phyloP scores from a whole-genome alignment of 1,140 invertebrate species.

The Drosophila lacertosa region DNA sequence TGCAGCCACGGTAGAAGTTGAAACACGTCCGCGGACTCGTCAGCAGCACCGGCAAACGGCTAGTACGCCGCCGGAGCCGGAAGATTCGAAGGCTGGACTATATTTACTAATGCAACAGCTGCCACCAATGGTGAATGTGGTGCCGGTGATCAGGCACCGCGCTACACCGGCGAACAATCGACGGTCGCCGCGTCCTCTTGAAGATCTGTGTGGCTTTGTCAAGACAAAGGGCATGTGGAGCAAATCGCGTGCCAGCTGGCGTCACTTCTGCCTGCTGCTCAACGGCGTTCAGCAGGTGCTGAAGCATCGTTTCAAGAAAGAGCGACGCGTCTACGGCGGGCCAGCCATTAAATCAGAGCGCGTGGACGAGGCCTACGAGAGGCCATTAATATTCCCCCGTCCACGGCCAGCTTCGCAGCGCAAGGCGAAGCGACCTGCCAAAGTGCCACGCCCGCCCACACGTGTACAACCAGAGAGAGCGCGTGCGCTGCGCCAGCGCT shows the following conservation, averaged over 20 bases:
- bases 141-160: background rate
- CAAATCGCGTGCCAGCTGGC: conserved; percentile 61
- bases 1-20: background rate
- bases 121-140: conserved; percentile 39
- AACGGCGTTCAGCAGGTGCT: conserved; percentile 58
- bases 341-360: conserved; percentile 55
- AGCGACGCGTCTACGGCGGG: conserved; percentile 49
- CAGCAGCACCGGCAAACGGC: conserved; percentile 41
- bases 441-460: conserved; percentile 52
- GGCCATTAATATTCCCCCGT: conserved; percentile 49
- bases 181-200: conserved; percentile 8
- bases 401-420: conserved; percentile 33
- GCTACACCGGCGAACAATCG: background rate
- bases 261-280: conserved; percentile 54
- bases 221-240: conserved; percentile 23
- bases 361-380: conserved; percentile 45
- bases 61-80: background rate
- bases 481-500: conserved; percentile 60
- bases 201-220: conserved; percentile 40
- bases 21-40: conserved; percentile 44
- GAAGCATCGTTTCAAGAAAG: conserved; percentile 53
- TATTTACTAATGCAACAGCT: conserved; percentile 51
- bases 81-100: conserved; percentile 52
- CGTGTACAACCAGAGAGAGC: conserved; percentile 65
- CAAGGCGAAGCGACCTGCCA: conserved; percentile 19